A percentile compares a stretch with the other conserved stretches of the same genome.
These are phyloP conservation scores for Melipona beecheii DNA, from an alignment of 2,888 invertebrate genomes.

Conservation along the genomic window DNA sequence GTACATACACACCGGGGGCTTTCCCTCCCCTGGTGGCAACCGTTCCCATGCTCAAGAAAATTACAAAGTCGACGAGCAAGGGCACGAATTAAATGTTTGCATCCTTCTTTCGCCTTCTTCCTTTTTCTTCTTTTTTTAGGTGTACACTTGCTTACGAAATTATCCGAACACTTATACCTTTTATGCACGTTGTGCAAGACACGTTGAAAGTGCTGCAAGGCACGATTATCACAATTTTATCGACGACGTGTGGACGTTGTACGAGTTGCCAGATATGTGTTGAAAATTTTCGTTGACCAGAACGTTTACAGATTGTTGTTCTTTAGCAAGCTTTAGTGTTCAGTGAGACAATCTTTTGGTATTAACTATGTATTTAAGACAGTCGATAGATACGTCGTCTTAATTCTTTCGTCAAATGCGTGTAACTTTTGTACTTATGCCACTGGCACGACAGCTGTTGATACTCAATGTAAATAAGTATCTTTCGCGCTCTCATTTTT, in stretches of 20 bases:
- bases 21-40: neutral
- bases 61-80: neutral
- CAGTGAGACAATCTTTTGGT: too few species aligned
- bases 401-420: too few species aligned
- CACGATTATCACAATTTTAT: neutral
- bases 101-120: neutral
- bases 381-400: too few species aligned
- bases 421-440: too few species aligned
- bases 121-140: neutral
- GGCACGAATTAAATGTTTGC: constrained; percentile 15
- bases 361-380: too few species aligned
- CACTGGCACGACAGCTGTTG: too few species aligned
- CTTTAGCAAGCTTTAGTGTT: too few species aligned
- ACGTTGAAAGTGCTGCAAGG: neutral
- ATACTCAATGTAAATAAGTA: too few species aligned
- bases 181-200: neutral
- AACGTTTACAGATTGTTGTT: too few species aligned
- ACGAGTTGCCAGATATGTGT: neutral
- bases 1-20: neutral
- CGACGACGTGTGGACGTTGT: too few species aligned
- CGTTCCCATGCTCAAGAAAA: neutral
- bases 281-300: too few species aligned
- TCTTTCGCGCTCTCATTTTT: too few species aligned
- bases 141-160: neutral
- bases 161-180: neutral